Percentiles rank a stretch among this genome's conserved stretches.
Evolutionary conservation across 2,797 vertebrate genomes (phyloP).

Genomic region (Cryptoblepharus egeriae): DNA sequence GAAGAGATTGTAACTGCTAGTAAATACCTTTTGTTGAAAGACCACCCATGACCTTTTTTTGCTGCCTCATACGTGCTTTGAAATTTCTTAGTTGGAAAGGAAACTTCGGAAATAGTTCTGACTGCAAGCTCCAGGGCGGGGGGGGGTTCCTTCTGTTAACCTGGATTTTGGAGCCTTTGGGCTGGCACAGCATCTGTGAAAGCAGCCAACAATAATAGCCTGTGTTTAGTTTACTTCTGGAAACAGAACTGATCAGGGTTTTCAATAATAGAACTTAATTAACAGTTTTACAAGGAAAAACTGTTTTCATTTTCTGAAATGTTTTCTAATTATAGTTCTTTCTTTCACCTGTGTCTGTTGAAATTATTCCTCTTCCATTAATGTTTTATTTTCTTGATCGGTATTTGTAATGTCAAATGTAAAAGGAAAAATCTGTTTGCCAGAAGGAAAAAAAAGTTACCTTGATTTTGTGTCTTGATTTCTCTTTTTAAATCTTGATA

Average conservation of each 20-base stretch:
- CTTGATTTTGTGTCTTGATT: conserved; percentile 47
- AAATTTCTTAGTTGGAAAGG: neutral
- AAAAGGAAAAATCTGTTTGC: conserved; percentile 63
- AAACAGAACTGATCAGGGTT: conserved; percentile 52
- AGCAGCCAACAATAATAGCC: conserved; percentile 59
- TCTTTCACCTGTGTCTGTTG: conserved; percentile 28
- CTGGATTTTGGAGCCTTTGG: neutral
- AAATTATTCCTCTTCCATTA: conserved; percentile 53
- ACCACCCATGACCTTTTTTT: neutral
- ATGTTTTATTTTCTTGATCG: conserved; percentile 25
- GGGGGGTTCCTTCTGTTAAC: neutral
- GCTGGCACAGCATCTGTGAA: neutral
- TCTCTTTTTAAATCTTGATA: conserved; percentile 35
- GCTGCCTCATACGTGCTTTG: neutral
- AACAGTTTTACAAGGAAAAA: conserved; percentile 53
- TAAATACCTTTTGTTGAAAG: neutral
- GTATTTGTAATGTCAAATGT: conserved; percentile 58
- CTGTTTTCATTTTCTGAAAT: conserved; percentile 36
- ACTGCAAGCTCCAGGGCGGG: neutral
- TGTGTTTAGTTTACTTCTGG: conserved; percentile 26
- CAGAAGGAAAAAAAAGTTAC: conserved; percentile 61
- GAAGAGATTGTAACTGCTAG: neutral
- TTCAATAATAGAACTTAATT: conserved; percentile 61
- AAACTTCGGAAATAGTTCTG: neutral
- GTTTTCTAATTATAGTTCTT: conserved; percentile 59